A percentile compares a stretch with the other conserved stretches of the same genome.
phyloP scores from a whole-genome alignment of 2,113 vertebrate genomes.

The Myodes glareolus region DNA sequence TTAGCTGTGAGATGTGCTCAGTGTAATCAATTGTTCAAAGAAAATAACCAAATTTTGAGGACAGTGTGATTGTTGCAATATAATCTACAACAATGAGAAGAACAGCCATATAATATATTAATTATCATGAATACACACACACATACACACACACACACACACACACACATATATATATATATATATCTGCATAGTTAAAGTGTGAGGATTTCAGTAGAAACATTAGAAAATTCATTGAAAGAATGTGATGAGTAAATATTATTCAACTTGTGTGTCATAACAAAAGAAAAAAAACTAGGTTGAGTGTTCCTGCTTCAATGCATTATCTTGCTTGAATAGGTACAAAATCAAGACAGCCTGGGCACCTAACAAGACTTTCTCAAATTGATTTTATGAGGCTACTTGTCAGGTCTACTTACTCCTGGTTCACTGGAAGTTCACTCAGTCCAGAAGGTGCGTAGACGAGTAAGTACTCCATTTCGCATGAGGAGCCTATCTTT shows the following conservation, averaged over 20 bases:
- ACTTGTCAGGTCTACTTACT: background rate
- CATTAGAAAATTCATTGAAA: background rate
- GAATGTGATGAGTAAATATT: background rate
- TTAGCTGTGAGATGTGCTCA: constrained; percentile 17
- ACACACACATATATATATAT: background rate
- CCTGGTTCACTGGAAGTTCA: background rate
- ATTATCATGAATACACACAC: background rate
- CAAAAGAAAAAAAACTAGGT: background rate
- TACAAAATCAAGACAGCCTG: background rate
- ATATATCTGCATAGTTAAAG: background rate
- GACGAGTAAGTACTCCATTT: background rate
- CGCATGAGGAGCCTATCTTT: background rate
- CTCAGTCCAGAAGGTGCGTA: background rate
- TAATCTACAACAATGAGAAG: background rate
- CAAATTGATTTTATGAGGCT: background rate
- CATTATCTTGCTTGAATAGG: background rate
- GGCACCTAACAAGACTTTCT: background rate
- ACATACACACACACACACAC: no score
- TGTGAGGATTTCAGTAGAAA: background rate
- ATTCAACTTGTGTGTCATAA: background rate
- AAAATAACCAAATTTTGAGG: constrained; percentile 22
- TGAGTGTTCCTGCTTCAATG: background rate
- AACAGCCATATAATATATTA: background rate
- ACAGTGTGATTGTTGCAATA: background rate
- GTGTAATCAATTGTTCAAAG: constrained; percentile 42